phyloP scores from a whole-genome alignment of 1,140 invertebrate genomes.

The Phortica variegata region DNA sequence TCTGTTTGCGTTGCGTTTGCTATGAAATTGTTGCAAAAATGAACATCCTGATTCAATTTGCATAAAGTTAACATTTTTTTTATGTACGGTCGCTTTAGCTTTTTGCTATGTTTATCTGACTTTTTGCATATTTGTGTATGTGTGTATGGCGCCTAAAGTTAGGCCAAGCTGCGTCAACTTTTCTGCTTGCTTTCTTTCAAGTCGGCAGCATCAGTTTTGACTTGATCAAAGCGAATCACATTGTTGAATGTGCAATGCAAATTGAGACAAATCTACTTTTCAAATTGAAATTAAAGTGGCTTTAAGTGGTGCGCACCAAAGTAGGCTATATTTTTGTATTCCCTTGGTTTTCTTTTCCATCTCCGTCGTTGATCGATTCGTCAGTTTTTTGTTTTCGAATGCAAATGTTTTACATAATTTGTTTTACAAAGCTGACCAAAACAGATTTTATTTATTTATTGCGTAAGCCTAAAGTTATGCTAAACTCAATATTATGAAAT shows the following conservation, averaged over 20 bases:
- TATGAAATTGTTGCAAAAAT: conserved; percentile 21
- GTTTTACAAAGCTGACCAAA: too few relatives aligned
- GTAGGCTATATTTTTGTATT: conserved; percentile 26
- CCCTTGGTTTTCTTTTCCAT: conserved; percentile 2
- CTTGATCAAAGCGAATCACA: background rate
- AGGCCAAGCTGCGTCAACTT: background rate
- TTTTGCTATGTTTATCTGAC: conserved; percentile 8
- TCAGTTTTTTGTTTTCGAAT: conserved; percentile 9
- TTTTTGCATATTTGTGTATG: background rate
- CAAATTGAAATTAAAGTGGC: conserved; percentile 37
- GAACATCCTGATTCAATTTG: conserved; percentile 37
- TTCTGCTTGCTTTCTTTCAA: too few relatives aligned
- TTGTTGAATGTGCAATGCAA: too few relatives aligned
- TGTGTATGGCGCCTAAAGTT: background rate
- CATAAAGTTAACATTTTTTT: conserved; percentile 22
- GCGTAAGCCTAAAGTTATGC: background rate
- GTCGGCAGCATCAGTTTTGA: background rate
- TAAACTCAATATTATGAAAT: too few relatives aligned
- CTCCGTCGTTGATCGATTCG: background rate
- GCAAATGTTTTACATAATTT: conserved; percentile 31
- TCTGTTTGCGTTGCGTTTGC: background rate
- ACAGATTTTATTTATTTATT: conserved; percentile 35
- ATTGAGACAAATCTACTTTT: conserved; percentile 8
- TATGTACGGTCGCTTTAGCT: too few relatives aligned
- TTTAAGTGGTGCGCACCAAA: conserved; percentile 23